Evolutionary conservation across 1,140 invertebrate genomes (phyloP), one percentile per base, ranked within the genome.

Genomic region (Drosophila micromelanica): DNA sequence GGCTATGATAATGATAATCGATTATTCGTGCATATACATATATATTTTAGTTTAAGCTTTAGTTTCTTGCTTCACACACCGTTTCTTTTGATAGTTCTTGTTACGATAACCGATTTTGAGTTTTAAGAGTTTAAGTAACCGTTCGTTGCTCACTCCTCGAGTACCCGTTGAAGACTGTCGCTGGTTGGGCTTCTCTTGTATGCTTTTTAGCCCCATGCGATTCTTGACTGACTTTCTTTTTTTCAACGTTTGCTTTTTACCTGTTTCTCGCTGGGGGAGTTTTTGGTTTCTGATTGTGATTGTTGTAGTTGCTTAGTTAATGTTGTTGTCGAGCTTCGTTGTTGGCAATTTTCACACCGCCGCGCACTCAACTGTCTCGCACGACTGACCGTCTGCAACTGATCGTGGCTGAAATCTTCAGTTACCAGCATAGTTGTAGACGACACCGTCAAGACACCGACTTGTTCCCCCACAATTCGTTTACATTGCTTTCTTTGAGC

Each of bases 361-460:
- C 82, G 89, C 87, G 80, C 86, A 89, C 90, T 76, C 90, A 91
- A 91, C 90, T 91, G 82, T 85, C 86, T 87, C 78, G 90, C 82
- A 85, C 90, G 90, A 91, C 86, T 86, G 74, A 89, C 80, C 80
- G 90, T 91, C 86, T 91, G 82, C 86, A 90, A 91, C 90, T 91
- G 90, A 91, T 91, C 90, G 72, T 73, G 78, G 70, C 63, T 79
- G 54, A 45, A 67, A 67, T 73, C 86, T 89, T 84, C 59, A 84
- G 86, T 91, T 89, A 91, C 90, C 90, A 91, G 71, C 78, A 79
- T 72, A 90, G 73, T 80, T 84, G 72, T 71, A 71, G 67, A 63
- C 54, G 27, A 30, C 43, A 45, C 43, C 42, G 27, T 42, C 32
- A 73, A 62, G 32, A 45, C 51, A 30, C n/a, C 20, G 30, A 8